A percentile compares a stretch with the other conserved stretches of the same genome.
These are phyloP conservation scores for Aegotheles bennettii DNA, from an alignment of 2,113 vertebrate species.

Conservation along the genomic window DNA sequence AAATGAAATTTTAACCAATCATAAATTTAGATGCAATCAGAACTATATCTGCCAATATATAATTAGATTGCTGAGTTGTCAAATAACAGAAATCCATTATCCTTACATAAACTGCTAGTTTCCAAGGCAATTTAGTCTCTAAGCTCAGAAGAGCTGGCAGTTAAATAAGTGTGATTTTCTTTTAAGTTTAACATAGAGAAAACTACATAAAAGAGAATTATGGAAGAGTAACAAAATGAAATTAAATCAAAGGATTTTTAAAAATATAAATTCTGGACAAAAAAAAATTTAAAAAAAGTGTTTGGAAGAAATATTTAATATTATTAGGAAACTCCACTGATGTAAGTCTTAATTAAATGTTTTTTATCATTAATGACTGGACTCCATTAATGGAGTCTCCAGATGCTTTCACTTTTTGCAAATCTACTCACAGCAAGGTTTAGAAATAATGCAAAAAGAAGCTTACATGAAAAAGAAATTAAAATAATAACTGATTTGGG, in stretches of 20 bases:
- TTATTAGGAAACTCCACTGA: not conserved
- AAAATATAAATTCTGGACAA: not conserved
- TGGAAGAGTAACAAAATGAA: not conserved
- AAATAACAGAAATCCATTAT: conserved; percentile 48
- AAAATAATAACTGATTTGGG: not conserved
- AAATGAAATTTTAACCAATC: conserved; percentile 39
- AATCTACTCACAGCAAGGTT: not conserved
- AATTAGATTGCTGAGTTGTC: conserved; percentile 45
- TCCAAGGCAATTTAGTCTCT: conserved; percentile 53
- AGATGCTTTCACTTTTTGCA: not conserved
- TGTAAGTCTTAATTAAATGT: not conserved
- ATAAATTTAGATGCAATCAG: conserved; percentile 36
- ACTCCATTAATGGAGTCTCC: not conserved
- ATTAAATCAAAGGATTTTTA: not conserved
- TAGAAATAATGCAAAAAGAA: conserved; percentile 17
- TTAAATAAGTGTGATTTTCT: not conserved
- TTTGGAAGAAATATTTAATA: not conserved
- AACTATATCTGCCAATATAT: not conserved
- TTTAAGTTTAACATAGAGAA: not conserved
- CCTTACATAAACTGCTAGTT: conserved; percentile 35
- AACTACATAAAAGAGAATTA: not conserved
- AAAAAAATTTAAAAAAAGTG: not conserved
- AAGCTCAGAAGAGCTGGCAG: not conserved
- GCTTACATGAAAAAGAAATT: not conserved
- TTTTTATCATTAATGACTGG: not conserved